A percentile compares a stretch with the other conserved stretches of the same genome.
Evolutionary conservation across 1,140 invertebrate genomes (phyloP).

Genomic region (Drosophila willistoni): DNA sequence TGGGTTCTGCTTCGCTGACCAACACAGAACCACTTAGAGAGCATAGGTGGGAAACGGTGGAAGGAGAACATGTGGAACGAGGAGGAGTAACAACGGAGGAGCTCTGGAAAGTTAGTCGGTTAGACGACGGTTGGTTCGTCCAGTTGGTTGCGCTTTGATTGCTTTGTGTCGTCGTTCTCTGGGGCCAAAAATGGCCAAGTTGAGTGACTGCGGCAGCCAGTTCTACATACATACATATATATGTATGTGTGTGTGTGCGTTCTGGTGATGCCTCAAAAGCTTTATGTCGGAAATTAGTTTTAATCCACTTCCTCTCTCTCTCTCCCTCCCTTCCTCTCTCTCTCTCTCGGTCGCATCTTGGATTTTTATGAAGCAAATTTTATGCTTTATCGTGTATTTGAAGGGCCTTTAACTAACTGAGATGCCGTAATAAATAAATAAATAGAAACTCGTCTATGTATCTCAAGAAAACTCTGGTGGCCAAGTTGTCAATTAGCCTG

Average conservation of each 20-base stretch:
- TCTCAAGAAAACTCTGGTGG: slow-evolving; percentile 28
- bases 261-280: slow-evolving; percentile 27
- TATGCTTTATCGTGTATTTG: slow-evolving; percentile 33
- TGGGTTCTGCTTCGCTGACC: slow-evolving; percentile 68
- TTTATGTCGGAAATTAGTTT: slow-evolving; percentile 78
- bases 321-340: slow-evolving; percentile 5
- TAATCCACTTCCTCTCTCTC: slow-evolving; percentile 64
- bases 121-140: slow-evolving; percentile 46
- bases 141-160: slow-evolving; percentile 67
- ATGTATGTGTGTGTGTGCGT: slow-evolving; percentile 28
- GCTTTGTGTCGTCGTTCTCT: slow-evolving; percentile 74
- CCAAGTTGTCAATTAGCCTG: slow-evolving; percentile 52
- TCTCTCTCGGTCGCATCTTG: slow-evolving; percentile 12
- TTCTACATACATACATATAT: slow-evolving; percentile 14
- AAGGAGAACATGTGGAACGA: not conserved
- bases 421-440: slow-evolving; percentile 74
- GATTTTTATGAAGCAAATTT: slow-evolving; percentile 44
- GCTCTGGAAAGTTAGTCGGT: slow-evolving; percentile 42
- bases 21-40: slow-evolving; percentile 25
- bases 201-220: slow-evolving; percentile 45
- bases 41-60: not conserved
- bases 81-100: not conserved
- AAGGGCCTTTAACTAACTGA: slow-evolving; percentile 34
- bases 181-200: slow-evolving; percentile 54
- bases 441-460: slow-evolving; percentile 25